Percentiles rank a stretch among this genome's conserved stretches.
These are phyloP conservation scores for Amazona guildingii DNA, from an alignment of 2,113 vertebrate species.

Conservation along the genomic window DNA sequence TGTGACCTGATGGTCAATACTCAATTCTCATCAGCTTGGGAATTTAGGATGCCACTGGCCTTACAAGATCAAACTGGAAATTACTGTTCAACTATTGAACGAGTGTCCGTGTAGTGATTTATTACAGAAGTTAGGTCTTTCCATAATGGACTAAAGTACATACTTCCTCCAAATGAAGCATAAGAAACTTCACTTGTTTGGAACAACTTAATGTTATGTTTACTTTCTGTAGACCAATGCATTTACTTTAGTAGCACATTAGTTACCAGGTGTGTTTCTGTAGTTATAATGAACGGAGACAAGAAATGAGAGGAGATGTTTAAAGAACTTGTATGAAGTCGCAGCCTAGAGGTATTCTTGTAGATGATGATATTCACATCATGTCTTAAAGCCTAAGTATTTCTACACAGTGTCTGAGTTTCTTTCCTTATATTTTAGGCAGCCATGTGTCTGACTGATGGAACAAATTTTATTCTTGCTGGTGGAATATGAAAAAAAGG, in stretches of 20 bases:
- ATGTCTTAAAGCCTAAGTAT: background rate
- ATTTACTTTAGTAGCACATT: background rate
- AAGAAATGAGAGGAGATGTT: background rate
- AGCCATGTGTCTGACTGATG: background rate
- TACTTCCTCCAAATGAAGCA: background rate
- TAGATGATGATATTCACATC: background rate
- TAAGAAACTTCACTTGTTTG: background rate
- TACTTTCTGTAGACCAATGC: background rate
- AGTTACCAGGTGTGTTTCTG: background rate
- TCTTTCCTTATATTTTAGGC: background rate
- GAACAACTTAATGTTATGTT: background rate
- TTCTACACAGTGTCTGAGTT: background rate
- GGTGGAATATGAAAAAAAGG: background rate
- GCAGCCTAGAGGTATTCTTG: background rate
- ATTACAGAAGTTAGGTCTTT: background rate
- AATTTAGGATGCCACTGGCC: background rate
- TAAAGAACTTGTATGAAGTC: background rate
- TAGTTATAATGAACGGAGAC: background rate
- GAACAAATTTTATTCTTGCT: background rate
- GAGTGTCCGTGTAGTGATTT: background rate
- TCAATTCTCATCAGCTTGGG: background rate
- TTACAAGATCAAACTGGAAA: background rate
- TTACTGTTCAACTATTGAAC: background rate
- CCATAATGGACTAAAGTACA: rapidly evolving
- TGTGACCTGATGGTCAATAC: background rate